Evolutionary conservation across 2,888 invertebrate genomes (phyloP).

Genomic region (Tenthredo distinguenda): DNA sequence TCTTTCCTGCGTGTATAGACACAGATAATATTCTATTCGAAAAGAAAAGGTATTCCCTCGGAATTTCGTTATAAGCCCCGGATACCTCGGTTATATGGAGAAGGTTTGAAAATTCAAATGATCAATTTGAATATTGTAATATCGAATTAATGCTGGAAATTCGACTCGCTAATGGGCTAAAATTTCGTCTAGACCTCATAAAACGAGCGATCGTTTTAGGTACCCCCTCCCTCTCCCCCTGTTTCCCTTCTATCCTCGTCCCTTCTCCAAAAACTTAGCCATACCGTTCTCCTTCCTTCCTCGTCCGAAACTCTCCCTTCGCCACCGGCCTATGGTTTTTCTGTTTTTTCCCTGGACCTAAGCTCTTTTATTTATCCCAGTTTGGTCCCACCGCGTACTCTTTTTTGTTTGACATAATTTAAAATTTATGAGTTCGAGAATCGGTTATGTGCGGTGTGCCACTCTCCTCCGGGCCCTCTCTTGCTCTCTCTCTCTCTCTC

Average conservation of each 20-base stretch:
- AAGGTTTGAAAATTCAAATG: constrained; percentile 71
- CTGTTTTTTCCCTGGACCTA: constrained; percentile 44
- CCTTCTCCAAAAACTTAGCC: not conserved
- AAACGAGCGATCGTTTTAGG: constrained; percentile 52
- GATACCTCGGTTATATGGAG: not conserved
- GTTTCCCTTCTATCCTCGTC: constrained; percentile 41
- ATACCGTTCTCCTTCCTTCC: constrained; percentile 51
- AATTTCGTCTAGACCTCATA: constrained; percentile 55
- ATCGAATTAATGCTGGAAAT: constrained; percentile 77
- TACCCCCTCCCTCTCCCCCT: constrained; percentile 53
- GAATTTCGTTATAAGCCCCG: constrained; percentile 26
- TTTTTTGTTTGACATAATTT: constrained; percentile 75
- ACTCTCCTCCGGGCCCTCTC: constrained; percentile 52
- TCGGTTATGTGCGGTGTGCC: constrained; percentile 68
- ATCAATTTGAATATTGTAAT: constrained; percentile 77
- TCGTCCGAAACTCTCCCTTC: constrained; percentile 46
- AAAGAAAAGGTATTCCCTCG: not conserved
- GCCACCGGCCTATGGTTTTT: constrained; percentile 47
- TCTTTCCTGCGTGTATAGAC: not conserved
- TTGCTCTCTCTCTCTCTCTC: constrained; percentile 29
- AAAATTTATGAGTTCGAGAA: constrained; percentile 77
- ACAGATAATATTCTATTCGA: not conserved
- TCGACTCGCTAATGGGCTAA: constrained; percentile 66
- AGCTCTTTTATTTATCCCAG: constrained; percentile 33
- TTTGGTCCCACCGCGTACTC: constrained; percentile 46